phyloP scores from a whole-genome alignment of 2,888 invertebrate genomes.

The Pocota personata region DNA sequence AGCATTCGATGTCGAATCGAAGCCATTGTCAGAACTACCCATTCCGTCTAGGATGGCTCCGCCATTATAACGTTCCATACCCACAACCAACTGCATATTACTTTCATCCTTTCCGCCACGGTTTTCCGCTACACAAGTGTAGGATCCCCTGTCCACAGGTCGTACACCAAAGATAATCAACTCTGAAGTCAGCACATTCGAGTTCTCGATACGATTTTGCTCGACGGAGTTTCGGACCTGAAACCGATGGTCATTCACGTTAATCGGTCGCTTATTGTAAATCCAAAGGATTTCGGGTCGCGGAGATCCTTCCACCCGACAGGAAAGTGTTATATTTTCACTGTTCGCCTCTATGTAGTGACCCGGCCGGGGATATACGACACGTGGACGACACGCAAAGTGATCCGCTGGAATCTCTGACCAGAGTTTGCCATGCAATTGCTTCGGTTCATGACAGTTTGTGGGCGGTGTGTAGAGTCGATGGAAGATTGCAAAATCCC shows the following conservation, averaged over 20 bases:
- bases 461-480: slow-evolving; percentile 91
- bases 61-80: slow-evolving; percentile 79
- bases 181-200: slow-evolving; percentile 81
- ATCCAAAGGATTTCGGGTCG: slow-evolving; percentile 90
- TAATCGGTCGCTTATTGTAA: slow-evolving; percentile 80
- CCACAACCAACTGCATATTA: slow-evolving; percentile 87
- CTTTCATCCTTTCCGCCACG: slow-evolving; percentile 91
- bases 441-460: slow-evolving; percentile 88
- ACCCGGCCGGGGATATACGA: slow-evolving; percentile 84
- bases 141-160: slow-evolving; percentile 88
- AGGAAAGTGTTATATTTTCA: slow-evolving; percentile 88
- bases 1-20: slow-evolving; percentile 83
- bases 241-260: slow-evolving; percentile 79
- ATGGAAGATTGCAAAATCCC: slow-evolving; percentile 89
- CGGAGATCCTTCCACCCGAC: slow-evolving; percentile 86
- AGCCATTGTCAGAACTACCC: slow-evolving; percentile 79
- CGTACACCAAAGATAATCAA: slow-evolving; percentile 87
- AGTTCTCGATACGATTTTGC: slow-evolving; percentile 74
- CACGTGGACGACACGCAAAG: slow-evolving; percentile 92
- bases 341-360: slow-evolving; percentile 86
- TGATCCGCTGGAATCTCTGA: slow-evolving; percentile 87
- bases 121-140: slow-evolving; percentile 92
- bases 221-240: slow-evolving; percentile 79
- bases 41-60: slow-evolving; percentile 79
- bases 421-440: slow-evolving; percentile 89